Base-by-base conservation (phyloP, 2,113 vertebrate genomes). In the Ranitomeya variabilis region DNA sequence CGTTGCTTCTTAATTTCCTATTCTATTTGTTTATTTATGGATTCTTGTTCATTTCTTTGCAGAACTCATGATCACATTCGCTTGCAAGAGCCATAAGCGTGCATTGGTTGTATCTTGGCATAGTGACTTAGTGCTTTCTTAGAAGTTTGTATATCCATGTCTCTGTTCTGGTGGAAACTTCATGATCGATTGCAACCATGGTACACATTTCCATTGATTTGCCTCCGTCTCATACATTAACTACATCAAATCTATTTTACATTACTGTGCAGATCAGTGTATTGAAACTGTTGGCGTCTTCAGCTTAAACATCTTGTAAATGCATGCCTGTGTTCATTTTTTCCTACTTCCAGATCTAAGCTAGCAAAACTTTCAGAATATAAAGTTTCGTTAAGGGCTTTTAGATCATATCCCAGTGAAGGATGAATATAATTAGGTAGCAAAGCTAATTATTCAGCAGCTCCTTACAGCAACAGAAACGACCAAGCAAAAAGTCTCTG, bases 131-230 rank as follows among this genome's bases (percentile, higher is more conserved):
- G 86, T 95, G 91, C 94, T 92, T 88, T 92, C 89, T 91, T 94
- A 94, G 93, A 93, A 92, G 92, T 88, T 83, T 92, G 80, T 94
- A 67, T 92, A 92, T 94, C 93, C 92, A 91, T 93, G 90, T 93
- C 91, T 92, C 92, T 94, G 94, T 95, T 92, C 64, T 95, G 93
- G 93, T 94, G 94, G 94, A 93, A 93, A 91, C 91, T 91, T 93
- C 93, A 93, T 92, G 92, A 92, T 92, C 92, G 93, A 89, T 94
- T 91, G 93, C 92, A 93, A 93, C 92, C 89, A 91, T 94, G 91
- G 91, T 95, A 92, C 94, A 91, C 95, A 90, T 95, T 94, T 93
- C 91, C 94, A 94, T 96, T 93, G 90, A 92, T 96, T 93, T 95
- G 93, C 91, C 90, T 92, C 90, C 92, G 93, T 92, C 92, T 94